A percentile compares a stretch with the other conserved stretches of the same genome.
Evolutionary conservation across 2,888 invertebrate genomes (phyloP).

Genomic region (Anthrax anthrax): DNA sequence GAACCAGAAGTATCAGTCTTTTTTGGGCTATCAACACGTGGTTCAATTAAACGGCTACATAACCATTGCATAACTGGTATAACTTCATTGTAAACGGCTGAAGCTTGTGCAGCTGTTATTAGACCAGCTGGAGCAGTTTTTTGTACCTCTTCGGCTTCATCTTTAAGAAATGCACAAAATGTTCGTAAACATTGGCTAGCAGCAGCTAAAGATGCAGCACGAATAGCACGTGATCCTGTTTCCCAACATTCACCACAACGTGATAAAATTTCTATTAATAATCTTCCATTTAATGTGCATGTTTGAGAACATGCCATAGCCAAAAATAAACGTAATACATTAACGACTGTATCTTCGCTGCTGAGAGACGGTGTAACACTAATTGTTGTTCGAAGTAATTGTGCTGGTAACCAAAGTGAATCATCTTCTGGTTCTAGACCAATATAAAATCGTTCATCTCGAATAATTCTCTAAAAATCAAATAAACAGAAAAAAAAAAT

Average conservation of each 20-base stretch:
- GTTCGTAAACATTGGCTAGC: conserved; percentile 78
- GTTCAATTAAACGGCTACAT: conserved; percentile 70
- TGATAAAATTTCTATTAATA: conserved; percentile 74
- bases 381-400: conserved; percentile 72
- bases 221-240: conserved; percentile 60
- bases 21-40: conserved; percentile 39
- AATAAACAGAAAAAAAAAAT: background rate
- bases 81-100: conserved; percentile 78
- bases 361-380: conserved; percentile 42
- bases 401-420: conserved; percentile 83
- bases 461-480: conserved; percentile 58
- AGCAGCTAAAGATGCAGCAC: conserved; percentile 78
- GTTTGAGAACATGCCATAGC: conserved; percentile 79
- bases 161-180: conserved; percentile 63
- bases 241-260: conserved; percentile 74
- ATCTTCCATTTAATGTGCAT: conserved; percentile 77
- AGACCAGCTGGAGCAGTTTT: conserved; percentile 41
- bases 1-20: conserved; percentile 33
- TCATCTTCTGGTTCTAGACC: conserved; percentile 84
- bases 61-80: conserved; percentile 81
- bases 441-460: conserved; percentile 83
- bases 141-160: conserved; percentile 39
- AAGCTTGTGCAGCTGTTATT: conserved; percentile 43
- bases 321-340: conserved; percentile 53
- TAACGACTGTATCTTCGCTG: conserved; percentile 72